Evolutionary conservation across 2,113 vertebrate species (phyloP).

Genomic region (Stegastes partitus): DNA sequence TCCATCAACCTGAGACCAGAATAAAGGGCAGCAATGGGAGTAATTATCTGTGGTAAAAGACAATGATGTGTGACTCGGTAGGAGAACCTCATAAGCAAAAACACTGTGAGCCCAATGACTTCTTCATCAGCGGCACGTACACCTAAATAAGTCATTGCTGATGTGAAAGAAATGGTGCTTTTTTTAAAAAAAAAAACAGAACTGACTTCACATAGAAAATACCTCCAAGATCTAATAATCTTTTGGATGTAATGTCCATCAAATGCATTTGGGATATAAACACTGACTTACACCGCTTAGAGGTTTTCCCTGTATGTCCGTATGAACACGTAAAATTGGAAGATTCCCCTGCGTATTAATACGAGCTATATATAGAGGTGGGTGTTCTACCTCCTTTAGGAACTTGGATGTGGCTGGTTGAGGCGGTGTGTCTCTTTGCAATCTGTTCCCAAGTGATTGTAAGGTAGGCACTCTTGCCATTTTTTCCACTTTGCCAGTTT

Average conservation of each 20-base stretch:
- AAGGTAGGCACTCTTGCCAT: no score
- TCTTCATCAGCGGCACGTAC: slow-evolving; percentile 20
- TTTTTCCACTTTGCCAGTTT: no score
- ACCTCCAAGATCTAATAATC: not conserved
- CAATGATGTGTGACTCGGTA: slow-evolving; percentile 50
- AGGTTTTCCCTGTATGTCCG: not conserved
- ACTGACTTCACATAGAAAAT: not conserved
- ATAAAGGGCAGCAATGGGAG: slow-evolving; percentile 61
- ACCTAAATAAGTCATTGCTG: not conserved
- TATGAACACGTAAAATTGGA: no score
- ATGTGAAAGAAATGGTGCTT: not conserved
- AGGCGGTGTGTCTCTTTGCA: no score
- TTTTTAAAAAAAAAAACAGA: not conserved
- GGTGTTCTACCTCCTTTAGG: no score
- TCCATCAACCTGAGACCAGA: slow-evolving; percentile 59
- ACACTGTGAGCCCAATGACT: slow-evolving; percentile 13
- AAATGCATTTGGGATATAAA: not conserved
- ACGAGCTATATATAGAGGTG: no score
- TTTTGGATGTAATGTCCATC: not conserved
- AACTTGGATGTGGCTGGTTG: no score
- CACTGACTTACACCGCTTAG: not conserved
- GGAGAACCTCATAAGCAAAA: slow-evolving; percentile 25
- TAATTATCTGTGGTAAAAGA: slow-evolving; percentile 68
- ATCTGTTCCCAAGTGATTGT: no score
- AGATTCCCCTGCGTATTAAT: no score